phyloP scores from a whole-genome alignment of 1,140 invertebrate species.

The Solenopsis invicta region DNA sequence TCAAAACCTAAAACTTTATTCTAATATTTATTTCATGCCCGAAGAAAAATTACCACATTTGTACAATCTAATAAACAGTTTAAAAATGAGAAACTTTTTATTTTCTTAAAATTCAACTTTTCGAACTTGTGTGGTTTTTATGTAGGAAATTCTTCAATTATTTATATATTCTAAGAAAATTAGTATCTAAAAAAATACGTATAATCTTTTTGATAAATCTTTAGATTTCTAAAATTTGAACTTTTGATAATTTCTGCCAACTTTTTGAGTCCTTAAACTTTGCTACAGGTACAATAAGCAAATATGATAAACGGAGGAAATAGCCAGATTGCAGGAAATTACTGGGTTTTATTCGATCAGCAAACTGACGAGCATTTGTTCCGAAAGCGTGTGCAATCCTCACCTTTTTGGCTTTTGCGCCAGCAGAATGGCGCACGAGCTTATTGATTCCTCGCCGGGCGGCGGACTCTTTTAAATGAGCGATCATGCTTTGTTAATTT shows the following conservation, averaged over 20 bases:
- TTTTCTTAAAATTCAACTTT: no score
- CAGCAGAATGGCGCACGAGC: not conserved
- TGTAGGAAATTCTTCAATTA: not conserved
- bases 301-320: not conserved
- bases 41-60: no score
- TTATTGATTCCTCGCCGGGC: slow-evolving; percentile 25
- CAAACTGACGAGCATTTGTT: not conserved
- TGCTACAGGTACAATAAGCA: not conserved
- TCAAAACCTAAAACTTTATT: no score
- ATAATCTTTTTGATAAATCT: no score
- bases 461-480: not conserved
- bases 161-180: not conserved
- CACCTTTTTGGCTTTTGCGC: not conserved
- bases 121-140: no score
- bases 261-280: not conserved
- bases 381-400: not conserved
- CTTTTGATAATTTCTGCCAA: no score
- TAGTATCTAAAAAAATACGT: not conserved
- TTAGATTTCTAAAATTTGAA: no score
- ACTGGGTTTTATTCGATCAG: not conserved
- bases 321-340: not conserved
- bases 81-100: no score
- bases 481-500: slow-evolving; percentile 71
- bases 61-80: no score
- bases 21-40: no score